A percentile compares a stretch with the other conserved stretches of the same genome.
These are phyloP conservation scores for Ophioninae sp. DNA, from an alignment of 2,888 invertebrate species.

Conservation along the genomic window DNA sequence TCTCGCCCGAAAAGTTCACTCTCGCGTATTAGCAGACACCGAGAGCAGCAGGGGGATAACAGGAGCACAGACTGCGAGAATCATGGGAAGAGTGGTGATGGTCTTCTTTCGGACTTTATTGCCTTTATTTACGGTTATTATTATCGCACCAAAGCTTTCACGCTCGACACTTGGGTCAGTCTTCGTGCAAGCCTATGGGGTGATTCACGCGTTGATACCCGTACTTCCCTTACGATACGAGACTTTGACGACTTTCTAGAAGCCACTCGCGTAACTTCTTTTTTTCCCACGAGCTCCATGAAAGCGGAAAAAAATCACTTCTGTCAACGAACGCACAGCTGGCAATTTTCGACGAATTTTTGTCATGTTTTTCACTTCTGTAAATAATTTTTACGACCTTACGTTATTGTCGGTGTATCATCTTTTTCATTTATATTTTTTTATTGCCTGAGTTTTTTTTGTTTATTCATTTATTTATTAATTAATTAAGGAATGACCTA, in stretches of 20 bases:
- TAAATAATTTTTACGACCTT: neutral
- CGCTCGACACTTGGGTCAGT: constrained; percentile 55
- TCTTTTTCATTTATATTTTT: neutral
- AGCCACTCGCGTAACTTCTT: neutral
- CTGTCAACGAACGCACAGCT: neutral
- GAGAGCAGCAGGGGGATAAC: neutral
- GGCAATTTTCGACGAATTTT: neutral
- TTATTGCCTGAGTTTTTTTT: too few relatives aligned
- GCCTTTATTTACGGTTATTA: constrained; percentile 74
- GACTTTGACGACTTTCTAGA: neutral
- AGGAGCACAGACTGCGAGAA: constrained; percentile 27
- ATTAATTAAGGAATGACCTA: neutral
- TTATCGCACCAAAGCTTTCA: constrained; percentile 66
- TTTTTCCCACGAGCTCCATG: neutral
- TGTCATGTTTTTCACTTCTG: neutral
- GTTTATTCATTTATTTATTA: neutral
- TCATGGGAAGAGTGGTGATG: constrained; percentile 45
- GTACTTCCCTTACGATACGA: neutral
- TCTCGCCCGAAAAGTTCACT: constrained; percentile 48
- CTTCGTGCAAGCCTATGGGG: constrained; percentile 19
- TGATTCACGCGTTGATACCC: neutral
- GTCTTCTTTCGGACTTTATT: constrained; percentile 66
- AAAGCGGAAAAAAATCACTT: neutral
- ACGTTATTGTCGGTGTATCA: neutral
- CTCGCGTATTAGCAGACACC: constrained; percentile 39